Percentiles rank a stretch among this genome's conserved stretches.
These are phyloP conservation scores for Saxicola maurus DNA, from an alignment of 2,797 vertebrate species.

Conservation along the genomic window DNA sequence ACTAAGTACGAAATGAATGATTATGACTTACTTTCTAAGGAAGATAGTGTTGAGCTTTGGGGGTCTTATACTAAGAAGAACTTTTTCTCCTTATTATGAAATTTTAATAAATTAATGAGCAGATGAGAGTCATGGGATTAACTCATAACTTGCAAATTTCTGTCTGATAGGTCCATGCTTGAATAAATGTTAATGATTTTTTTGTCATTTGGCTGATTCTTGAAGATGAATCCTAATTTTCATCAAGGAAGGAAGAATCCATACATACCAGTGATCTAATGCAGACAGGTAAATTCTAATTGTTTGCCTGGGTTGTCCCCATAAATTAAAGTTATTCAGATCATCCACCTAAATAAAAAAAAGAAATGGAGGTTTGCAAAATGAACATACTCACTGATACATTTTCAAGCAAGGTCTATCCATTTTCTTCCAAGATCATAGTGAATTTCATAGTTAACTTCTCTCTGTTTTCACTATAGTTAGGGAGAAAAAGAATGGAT, in stretches of 20 bases:
- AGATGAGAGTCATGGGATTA: slow-evolving; percentile 37
- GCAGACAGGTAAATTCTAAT: background rate
- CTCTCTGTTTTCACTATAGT: background rate
- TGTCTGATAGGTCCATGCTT: slow-evolving; percentile 27
- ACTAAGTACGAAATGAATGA: background rate
- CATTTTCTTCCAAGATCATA: background rate
- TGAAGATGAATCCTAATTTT: slow-evolving; percentile 42
- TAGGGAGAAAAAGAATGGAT: slow-evolving; percentile 13
- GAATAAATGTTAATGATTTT: slow-evolving; percentile 48
- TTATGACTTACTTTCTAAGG: background rate
- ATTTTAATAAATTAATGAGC: slow-evolving; percentile 54
- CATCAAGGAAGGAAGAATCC: background rate
- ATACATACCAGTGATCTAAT: background rate
- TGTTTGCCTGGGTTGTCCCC: background rate
- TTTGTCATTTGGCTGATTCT: slow-evolving; percentile 30
- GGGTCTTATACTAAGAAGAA: background rate
- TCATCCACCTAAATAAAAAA: background rate
- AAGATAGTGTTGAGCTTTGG: background rate
- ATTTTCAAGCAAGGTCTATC: background rate
- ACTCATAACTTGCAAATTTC: slow-evolving; percentile 50
- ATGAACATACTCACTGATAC: background rate
- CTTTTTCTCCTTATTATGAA: slow-evolving; percentile 27
- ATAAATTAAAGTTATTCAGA: background rate
- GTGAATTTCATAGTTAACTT: slow-evolving; percentile 7
- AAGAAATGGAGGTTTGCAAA: background rate